phyloP scores from a whole-genome alignment of 2,888 invertebrate genomes.

The Pyrrhia umbra region DNA sequence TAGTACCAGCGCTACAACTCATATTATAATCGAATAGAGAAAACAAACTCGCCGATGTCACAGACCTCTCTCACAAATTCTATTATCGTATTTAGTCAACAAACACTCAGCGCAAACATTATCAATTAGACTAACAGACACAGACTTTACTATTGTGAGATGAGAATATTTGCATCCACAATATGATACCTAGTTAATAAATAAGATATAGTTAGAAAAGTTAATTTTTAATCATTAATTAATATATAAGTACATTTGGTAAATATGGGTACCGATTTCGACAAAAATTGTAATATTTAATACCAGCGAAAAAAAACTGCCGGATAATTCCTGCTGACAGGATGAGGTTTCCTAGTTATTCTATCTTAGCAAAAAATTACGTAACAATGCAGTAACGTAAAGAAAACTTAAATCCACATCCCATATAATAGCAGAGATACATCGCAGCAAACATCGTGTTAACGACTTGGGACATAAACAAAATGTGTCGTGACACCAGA shows the following conservation, averaged over 20 bases:
- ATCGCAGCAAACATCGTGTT: neutral
- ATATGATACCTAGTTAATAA: neutral
- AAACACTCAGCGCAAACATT: conserved; percentile 31
- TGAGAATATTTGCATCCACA: neutral
- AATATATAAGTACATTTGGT: too few species aligned
- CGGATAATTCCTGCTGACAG: too few species aligned
- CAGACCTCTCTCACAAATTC: conserved; percentile 26
- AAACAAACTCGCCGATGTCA: conserved; percentile 27
- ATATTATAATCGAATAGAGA: conserved; percentile 28
- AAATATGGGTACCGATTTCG: too few species aligned
- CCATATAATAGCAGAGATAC: neutral
- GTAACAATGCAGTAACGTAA: too few species aligned
- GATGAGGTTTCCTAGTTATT: too few species aligned
- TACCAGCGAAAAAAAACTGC: too few species aligned
- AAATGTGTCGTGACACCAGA: conserved; percentile 10
- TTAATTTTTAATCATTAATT: too few species aligned
- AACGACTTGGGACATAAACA: conserved; percentile 26
- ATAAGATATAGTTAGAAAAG: too few species aligned
- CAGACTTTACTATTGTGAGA: conserved; percentile 10
- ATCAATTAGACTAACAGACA: conserved; percentile 29
- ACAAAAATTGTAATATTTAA: too few species aligned
- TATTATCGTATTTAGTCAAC: conserved; percentile 42
- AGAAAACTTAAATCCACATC: neutral
- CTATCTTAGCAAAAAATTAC: too few species aligned
- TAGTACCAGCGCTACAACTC: conserved; percentile 21